Evolutionary conservation across 2,113 vertebrate genomes (phyloP).

Genomic region (Engystomops pustulosus): DNA sequence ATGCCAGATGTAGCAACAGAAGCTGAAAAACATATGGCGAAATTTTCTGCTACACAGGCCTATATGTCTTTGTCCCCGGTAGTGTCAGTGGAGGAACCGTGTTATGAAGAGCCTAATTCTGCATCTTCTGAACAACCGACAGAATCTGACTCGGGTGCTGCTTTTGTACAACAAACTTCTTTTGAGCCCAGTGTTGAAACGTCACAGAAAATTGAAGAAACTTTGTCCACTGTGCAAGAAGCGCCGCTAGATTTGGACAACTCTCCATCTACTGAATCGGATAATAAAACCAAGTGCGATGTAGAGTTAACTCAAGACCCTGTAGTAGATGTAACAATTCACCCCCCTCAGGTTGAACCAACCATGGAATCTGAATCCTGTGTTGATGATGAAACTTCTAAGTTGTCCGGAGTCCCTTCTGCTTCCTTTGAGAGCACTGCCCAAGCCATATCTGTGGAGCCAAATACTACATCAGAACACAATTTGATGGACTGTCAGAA

Average conservation of each 20-base stretch:
- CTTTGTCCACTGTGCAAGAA: neutral
- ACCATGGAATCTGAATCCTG: neutral
- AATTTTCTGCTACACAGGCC: neutral
- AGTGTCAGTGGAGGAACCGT: neutral
- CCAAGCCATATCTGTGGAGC: neutral
- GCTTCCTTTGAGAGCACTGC: neutral
- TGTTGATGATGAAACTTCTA: neutral
- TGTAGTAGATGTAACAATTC: neutral
- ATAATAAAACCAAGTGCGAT: neutral
- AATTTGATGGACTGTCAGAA: neutral
- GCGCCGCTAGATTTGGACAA: neutral
- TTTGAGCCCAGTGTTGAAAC: neutral
- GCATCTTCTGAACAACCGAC: neutral
- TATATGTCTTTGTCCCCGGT: slow-evolving; percentile 3
- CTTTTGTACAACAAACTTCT: neutral
- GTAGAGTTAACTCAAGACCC: neutral
- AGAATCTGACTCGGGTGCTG: neutral
- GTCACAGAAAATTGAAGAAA: neutral
- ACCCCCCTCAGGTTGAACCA: neutral
- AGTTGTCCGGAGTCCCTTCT: neutral
- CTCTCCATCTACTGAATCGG: neutral
- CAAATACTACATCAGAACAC: neutral
- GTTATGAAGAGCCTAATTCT: neutral
- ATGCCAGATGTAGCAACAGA: slow-evolving; percentile 18
- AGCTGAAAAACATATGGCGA: neutral